These are phyloP conservation scores for Orchesella flavescens DNA, from an alignment of 2,888 invertebrate genomes.

Conservation along the genomic window DNA sequence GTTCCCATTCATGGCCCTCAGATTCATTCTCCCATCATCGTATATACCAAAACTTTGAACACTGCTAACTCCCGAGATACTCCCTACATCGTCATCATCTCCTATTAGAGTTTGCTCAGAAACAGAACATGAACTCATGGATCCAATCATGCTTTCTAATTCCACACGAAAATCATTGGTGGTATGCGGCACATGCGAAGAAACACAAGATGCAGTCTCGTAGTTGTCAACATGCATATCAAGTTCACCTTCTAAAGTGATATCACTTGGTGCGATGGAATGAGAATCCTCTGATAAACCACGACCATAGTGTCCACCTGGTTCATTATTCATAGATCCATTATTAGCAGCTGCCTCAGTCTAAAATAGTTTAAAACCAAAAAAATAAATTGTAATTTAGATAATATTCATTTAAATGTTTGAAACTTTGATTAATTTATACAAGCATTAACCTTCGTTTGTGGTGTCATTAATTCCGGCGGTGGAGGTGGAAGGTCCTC, in stretches of 20 bases:
- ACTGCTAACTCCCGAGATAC: constrained; percentile 48
- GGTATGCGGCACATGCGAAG: constrained; percentile 42
- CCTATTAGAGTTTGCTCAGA: not conserved
- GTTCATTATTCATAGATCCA: not conserved
- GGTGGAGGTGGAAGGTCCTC: constrained; percentile 77
- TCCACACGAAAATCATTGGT: constrained; percentile 67
- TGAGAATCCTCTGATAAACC: constrained; percentile 41
- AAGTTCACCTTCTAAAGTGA: constrained; percentile 42
- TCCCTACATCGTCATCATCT: constrained; percentile 48
- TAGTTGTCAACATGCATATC: constrained; percentile 27
- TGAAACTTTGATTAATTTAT: not conserved
- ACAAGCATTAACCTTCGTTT: constrained; percentile 67
- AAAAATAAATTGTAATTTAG: not conserved
- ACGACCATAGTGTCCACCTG: constrained; percentile 4
- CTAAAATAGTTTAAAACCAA: not conserved
- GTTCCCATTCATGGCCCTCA: constrained; percentile 11
- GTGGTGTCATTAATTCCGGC: constrained; percentile 73
- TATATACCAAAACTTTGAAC: constrained; percentile 34
- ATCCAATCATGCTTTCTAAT: constrained; percentile 68
- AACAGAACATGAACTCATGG: constrained; percentile 58
- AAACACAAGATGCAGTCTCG: constrained; percentile 34
- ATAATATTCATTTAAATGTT: not conserved
- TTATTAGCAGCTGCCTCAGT: not conserved
- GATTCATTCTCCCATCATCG: constrained; percentile 4
- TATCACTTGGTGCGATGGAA: constrained; percentile 37